Base-by-base conservation (phyloP, 92 coral and sea anemone species). In the Phenganax stokvisi region DNA sequence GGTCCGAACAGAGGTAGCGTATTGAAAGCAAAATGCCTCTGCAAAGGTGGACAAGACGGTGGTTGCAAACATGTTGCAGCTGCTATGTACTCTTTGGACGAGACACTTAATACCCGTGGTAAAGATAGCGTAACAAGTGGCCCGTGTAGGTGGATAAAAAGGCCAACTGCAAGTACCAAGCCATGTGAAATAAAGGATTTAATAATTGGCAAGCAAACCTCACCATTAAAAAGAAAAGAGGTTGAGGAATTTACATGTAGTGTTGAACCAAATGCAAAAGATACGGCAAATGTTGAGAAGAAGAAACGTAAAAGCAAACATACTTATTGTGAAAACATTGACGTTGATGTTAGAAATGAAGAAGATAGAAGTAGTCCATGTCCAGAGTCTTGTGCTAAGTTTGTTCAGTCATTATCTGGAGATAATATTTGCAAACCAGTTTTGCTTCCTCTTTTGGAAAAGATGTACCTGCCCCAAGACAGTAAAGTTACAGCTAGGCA, bases 61-160 rank as follows among this genome's bases (percentile, higher is more conserved):
- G 74, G 87, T 29, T 88, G 91, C 74, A 86, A 86, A 72, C 92
- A 89, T 27, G 31, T 89, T 47, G 92, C 89, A 8, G 92, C 92
- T 12, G 85, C 85, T 54, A 70, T 86, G 59, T 84, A 83, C 71
- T 85, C 85, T 16, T 80, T 89, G n/a, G 79, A 74, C 9, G 16
- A 12, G 17, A 12, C 17, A 11, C 15, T 57, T 11, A 57, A 57
- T n/a, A 57, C 63, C 15, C 3, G 17, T 12, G 17, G 63, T 11
- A 7, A 57, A n/a, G 63, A 57, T n/a, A 57, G 63, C 63, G 63
- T 57, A 57, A 57, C 63, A 12, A 57, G 63, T 57, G 63, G 60
- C 15, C 15, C 5, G 47, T 37, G 47, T 37, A 37, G 47, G 47
- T 37, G 47, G 47, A 37, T 37, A 37, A 37, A 37, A 57, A 57